Evolutionary conservation across 2,888 invertebrate genomes (phyloP), one percentile per base, ranked within the genome.

Genomic region (Argyresthia goedartella): DNA sequence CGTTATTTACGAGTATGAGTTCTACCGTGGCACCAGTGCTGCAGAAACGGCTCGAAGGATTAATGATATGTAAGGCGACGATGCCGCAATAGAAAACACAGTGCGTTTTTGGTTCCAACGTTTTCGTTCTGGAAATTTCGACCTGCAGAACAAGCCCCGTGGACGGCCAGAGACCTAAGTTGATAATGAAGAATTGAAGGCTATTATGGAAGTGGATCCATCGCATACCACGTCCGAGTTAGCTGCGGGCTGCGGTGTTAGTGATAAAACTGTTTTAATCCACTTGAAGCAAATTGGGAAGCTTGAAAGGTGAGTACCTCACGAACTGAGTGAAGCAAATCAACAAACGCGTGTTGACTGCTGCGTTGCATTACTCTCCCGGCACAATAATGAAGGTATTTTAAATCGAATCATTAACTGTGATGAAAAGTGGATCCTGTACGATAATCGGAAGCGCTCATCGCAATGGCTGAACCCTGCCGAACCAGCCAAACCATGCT

Each of bases 1-100:
- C 10, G 46, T 51, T 45, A 45, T 45, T 45, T 35, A 45, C 13
- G 51, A 46, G 25, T 51, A 51, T 35, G 51, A 44, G 51, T 51
- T 43, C 51, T 47, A 48, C 16, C 52, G 44, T 52, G 41, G 49
- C 49, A 51, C 42, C 52, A 48, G 16, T 15, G 49, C 48, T 48
- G 52, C 52, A 52, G 49, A 52, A 52, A 48, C 52, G 43, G 48
- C 52, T 47, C 39, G 48, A 46, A 52, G 39, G 41, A 52, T 47
- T 39, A 52, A 47, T 52, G 39, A 52, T 42, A 47, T 52, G 41
- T 52, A 47, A 41, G 47, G 47, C 11, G 47, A 8, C 11, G 43
- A 14, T 49, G 36, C 34, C 15, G 43, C 42, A 52, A 52, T 49
- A 48, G 36, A 52, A 49, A 48, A 33, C 43, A 49, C 52, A 14